A percentile compares a stretch with the other conserved stretches of the same genome.
phyloP scores from a whole-genome alignment of 2,113 vertebrate genomes.

The Heloderma charlesbogerti region DNA sequence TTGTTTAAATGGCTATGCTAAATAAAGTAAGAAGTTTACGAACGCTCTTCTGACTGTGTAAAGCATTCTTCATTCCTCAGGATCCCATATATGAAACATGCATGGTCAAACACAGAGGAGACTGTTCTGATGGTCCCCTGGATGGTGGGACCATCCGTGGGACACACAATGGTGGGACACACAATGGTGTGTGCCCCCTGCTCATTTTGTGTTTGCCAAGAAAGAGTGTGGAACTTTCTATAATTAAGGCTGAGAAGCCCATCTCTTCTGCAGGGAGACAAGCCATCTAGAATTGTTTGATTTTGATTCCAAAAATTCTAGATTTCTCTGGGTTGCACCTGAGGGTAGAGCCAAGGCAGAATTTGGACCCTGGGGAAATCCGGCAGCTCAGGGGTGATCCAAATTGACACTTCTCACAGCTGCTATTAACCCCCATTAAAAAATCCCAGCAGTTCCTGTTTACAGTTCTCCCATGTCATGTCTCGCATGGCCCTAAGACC shows the following conservation, averaged over 20 bases:
- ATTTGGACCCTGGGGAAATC: background rate
- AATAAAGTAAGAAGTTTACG: background rate
- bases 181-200: background rate
- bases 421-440: background rate
- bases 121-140: background rate
- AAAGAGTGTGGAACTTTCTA: background rate
- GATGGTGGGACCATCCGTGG: too few relatives aligned
- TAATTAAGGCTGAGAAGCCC: background rate
- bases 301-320: background rate
- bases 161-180: too few relatives aligned
- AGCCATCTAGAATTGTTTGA: background rate
- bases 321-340: background rate
- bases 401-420: background rate
- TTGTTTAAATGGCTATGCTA: background rate
- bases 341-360: background rate
- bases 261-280: background rate
- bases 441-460: background rate
- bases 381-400: background rate
- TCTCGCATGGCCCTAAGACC: background rate
- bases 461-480: background rate
- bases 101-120: background rate
- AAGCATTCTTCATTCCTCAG: background rate
- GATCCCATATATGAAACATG: background rate
- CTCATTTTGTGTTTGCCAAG: background rate
- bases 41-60: background rate